phyloP scores from a whole-genome alignment of 2,888 invertebrate genomes.

The Marronus borbonicus region DNA sequence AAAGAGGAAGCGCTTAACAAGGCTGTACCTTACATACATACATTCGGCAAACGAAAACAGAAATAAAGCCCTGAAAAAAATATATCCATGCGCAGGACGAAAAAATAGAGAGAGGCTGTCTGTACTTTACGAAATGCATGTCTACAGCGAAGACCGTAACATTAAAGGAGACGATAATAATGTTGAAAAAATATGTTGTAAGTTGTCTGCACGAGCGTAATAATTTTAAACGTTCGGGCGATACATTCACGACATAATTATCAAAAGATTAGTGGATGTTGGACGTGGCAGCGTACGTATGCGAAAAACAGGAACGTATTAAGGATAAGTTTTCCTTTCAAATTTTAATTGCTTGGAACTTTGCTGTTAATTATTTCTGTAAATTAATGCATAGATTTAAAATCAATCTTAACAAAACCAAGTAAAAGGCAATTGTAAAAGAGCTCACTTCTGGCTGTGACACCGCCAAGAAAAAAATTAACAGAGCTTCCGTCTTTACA shows the following conservation, averaged over 20 bases:
- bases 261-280: conserved; percentile 7
- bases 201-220: conserved; percentile 9
- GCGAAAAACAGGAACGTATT: background rate
- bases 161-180: conserved; percentile 20
- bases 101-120: conserved; percentile 10
- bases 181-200: conserved; percentile 10
- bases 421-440: no score
- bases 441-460: no score
- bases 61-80: conserved; percentile 2
- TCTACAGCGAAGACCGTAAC: conserved; percentile 6
- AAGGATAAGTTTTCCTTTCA: background rate
- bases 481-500: no score
- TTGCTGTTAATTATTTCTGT: background rate
- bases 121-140: conserved; percentile 13
- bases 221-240: conserved; percentile 16
- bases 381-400: background rate
- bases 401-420: background rate
- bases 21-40: background rate
- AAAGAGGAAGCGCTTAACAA: background rate
- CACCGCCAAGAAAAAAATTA: no score
- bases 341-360: background rate
- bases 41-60: conserved; percentile 12
- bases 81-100: conserved; percentile 13
- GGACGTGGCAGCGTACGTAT: background rate
- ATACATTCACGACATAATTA: conserved; percentile 27